phyloP scores from a whole-genome alignment of 2,797 vertebrate species.

The Poeciliopsis infans region DNA sequence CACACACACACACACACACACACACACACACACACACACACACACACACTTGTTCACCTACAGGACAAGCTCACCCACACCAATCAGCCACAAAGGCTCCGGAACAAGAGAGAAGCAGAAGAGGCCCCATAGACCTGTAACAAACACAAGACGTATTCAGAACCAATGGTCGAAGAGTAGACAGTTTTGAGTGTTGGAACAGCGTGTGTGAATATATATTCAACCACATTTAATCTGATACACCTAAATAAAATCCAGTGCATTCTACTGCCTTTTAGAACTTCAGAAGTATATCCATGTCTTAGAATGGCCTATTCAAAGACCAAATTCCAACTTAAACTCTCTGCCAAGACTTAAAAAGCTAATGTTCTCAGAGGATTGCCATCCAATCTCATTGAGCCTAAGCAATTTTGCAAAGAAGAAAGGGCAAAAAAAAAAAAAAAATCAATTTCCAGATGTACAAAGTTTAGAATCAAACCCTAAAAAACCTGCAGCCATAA shows the following conservation, averaged over 20 bases:
- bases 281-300: background rate
- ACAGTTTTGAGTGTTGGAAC: slow-evolving; percentile 57
- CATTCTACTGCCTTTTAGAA: background rate
- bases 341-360: background rate
- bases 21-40: slow-evolving; percentile 3
- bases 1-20: too few species aligned
- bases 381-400: background rate
- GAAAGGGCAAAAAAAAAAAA: background rate
- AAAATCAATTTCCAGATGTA: background rate
- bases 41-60: slow-evolving; percentile 39
- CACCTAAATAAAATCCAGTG: background rate
- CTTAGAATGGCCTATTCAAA: background rate
- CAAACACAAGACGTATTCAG: slow-evolving; percentile 49
- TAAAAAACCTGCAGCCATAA: background rate
- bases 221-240: background rate
- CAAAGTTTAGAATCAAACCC: background rate
- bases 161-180: slow-evolving; percentile 54
- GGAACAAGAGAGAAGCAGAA: slow-evolving; percentile 43
- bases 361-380: background rate
- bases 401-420: background rate
- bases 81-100: slow-evolving; percentile 59
- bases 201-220: background rate
- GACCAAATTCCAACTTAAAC: background rate
- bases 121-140: slow-evolving; percentile 67
- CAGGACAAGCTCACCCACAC: slow-evolving; percentile 52